Evolutionary conservation across 2,113 vertebrate species (phyloP).

Genomic region (Rhinoderma darwinii): DNA sequence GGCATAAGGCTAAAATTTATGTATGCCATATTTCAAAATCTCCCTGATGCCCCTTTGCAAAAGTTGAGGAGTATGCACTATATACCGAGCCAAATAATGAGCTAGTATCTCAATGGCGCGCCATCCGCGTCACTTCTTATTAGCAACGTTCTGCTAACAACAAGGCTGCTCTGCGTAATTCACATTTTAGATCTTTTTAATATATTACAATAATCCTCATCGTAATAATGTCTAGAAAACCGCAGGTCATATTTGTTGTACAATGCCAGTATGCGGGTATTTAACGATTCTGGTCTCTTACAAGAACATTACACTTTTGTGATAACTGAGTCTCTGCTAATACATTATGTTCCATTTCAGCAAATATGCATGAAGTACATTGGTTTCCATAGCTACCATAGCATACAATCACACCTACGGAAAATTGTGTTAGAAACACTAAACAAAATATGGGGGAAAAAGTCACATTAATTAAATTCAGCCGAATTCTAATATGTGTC

Average conservation of each 20-base stretch:
- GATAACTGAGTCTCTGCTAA: slow-evolving; percentile 3
- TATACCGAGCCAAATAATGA: background rate
- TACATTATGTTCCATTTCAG: slow-evolving; percentile 46
- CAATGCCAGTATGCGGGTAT: background rate
- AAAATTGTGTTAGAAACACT: background rate
- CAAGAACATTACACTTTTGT: slow-evolving; percentile 3
- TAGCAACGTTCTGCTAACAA: background rate
- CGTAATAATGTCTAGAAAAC: background rate
- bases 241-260: background rate
- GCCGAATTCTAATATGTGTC: background rate
- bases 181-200: background rate
- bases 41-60: too few species aligned
- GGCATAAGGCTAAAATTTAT: too few species aligned
- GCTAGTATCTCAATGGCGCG: background rate
- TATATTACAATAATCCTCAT: background rate
- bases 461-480: background rate
- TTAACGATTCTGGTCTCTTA: background rate
- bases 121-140: background rate
- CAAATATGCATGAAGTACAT: slow-evolving; percentile 40
- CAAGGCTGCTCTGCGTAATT: background rate
- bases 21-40: too few species aligned
- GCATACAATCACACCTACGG: slow-evolving; percentile 54
- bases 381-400: slow-evolving; percentile 39
- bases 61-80: too few species aligned
- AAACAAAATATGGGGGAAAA: background rate